Conservation (phyloP, 2,113 vertebrate genomes). For the Agapornis roseicollis region DNA sequence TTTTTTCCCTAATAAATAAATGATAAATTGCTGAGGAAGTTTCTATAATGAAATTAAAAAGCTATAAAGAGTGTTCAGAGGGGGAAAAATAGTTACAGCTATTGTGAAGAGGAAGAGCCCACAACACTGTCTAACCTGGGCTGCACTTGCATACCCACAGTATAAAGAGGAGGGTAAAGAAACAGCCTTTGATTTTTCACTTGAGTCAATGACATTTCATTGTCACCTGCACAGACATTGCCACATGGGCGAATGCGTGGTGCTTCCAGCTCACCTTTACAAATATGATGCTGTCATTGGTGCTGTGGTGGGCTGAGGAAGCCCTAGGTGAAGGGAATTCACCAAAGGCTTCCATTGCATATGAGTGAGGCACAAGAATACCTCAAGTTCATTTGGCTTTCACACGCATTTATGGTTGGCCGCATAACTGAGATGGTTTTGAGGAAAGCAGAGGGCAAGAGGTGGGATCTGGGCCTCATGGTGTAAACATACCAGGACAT, state of each 20-base stretch:
- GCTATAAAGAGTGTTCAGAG: not conserved
- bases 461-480: not conserved
- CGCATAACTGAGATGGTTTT: not conserved
- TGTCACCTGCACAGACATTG: not conserved
- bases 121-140: no score
- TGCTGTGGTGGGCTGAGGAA: fast-evolving
- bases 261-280: not conserved
- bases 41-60: not conserved
- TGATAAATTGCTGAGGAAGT: not conserved
- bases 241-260: fast-evolving
- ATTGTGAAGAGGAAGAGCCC: not conserved
- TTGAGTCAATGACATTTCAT: not conserved
- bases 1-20: not conserved
- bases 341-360: not conserved
- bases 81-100: not conserved
- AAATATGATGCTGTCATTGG: not conserved
- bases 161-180: not conserved
- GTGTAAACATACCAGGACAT: not conserved
- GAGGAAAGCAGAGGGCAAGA: not conserved
- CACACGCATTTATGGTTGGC: not conserved
- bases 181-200: not conserved
- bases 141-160: not conserved
- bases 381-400: not conserved
- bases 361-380: not conserved
- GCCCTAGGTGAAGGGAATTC: not conserved